Base-by-base conservation (phyloP, 2,888 invertebrate genomes). In the Leptura quadrifasciata region DNA sequence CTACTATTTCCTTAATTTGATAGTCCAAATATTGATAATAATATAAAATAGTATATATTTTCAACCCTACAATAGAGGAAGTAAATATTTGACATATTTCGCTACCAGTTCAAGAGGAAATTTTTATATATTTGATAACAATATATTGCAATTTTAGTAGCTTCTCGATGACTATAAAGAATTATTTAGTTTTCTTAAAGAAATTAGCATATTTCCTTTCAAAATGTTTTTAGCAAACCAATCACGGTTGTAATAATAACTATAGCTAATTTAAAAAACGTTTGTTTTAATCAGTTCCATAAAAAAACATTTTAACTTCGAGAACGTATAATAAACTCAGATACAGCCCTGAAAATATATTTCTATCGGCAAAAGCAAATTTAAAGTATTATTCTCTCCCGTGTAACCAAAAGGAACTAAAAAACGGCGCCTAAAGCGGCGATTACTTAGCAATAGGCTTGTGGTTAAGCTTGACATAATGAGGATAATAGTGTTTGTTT, bases 391-490 rank as follows among this genome's bases (percentile, higher is more conserved):
- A 9, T 20, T 57, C 21, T 21, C 12, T 6, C 10, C 57, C 5
- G 54, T 21, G 24, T n/a, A 27, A 60, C 24, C 27, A 60, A 27
- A 60, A n/a, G 27, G 27, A 58, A 60, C 6, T 20, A 72, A 72
- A 76, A 68, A 78, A 63, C 61, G n/a, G 9, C 39, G 70, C 74
- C 67, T 39, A n/a, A 57, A 71, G 75, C 61, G 61, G 67, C 58
- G 63, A 73, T 72, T 72, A 69, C 60, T 72, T 65, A 74, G 67
- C 65, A 57, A 69, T 54, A 55, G 68, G 54, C 61, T 60, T 60
- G 75, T 73, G 71, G 67, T 78, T 78, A 72, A 72, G 73, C 71
- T 72, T 73, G 77, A 75, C 77, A 78, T 75, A 78, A 78, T 75
- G 77, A 78, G 77, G 73, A 74, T 75, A 75, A 75, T 73, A 75